Conservation (phyloP, 2,113 vertebrate genomes). For the Charadrius vociferus region DNA sequence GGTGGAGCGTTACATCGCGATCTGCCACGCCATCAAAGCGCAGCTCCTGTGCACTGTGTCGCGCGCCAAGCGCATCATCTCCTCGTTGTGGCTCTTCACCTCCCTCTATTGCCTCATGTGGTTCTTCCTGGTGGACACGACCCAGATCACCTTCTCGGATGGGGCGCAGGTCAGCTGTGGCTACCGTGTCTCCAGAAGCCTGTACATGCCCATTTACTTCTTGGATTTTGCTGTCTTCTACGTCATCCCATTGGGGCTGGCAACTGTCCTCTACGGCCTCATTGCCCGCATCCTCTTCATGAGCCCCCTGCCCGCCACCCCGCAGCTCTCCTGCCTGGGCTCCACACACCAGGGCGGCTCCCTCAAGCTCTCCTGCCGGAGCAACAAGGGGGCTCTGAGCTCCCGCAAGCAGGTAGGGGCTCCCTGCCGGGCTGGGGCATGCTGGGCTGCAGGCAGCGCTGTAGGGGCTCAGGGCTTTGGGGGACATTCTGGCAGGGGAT, state of each 20-base stretch:
- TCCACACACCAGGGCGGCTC: slow-evolving; percentile 72
- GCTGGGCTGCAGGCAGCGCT: background rate
- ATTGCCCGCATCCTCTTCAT: slow-evolving; percentile 82
- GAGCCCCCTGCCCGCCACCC: slow-evolving; percentile 72
- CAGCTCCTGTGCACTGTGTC: slow-evolving; percentile 85
- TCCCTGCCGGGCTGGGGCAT: fast-evolving
- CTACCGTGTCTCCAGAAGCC: slow-evolving; percentile 81
- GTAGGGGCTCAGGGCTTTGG: background rate
- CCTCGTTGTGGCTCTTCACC: slow-evolving; percentile 83
- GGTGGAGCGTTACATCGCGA: slow-evolving; percentile 85
- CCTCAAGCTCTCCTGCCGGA: slow-evolving; percentile 49
- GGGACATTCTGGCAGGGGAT: background rate
- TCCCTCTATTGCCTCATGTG: slow-evolving; percentile 85
- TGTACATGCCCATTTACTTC: slow-evolving; percentile 88
- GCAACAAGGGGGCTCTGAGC: slow-evolving; percentile 68
- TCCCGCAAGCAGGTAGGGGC: slow-evolving; percentile 83
- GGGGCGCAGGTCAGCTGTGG: slow-evolving; percentile 81
- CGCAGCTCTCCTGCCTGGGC: slow-evolving; percentile 47
- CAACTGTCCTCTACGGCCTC: slow-evolving; percentile 81
- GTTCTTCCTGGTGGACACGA: slow-evolving; percentile 88
- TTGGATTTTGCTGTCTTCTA: slow-evolving; percentile 87
- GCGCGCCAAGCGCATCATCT: slow-evolving; percentile 84
- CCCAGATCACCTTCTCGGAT: slow-evolving; percentile 77
- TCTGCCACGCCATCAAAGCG: slow-evolving; percentile 84
- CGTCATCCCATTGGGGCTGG: slow-evolving; percentile 76